phyloP scores from a whole-genome alignment of 1,140 invertebrate species.

The Melipona quadrifasciata region DNA sequence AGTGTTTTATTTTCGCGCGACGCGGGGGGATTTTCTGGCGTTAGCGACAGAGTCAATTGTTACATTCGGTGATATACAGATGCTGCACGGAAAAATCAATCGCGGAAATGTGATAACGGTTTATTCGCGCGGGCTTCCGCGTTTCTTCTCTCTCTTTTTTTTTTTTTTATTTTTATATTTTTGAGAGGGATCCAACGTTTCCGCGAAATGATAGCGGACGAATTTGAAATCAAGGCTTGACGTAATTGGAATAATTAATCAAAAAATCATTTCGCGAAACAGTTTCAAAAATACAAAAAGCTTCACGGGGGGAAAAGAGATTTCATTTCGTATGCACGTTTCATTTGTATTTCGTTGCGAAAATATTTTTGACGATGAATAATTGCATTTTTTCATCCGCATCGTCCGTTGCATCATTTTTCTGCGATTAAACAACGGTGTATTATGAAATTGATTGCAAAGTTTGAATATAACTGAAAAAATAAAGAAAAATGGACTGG shows the following conservation, averaged over 20 bases:
- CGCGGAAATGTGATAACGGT: constrained; percentile 1
- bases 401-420: background rate
- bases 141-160: too few relatives aligned
- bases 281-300: background rate
- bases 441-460: too few relatives aligned
- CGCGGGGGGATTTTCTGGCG: constrained; percentile 1
- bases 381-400: background rate
- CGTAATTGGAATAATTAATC: background rate
- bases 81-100: background rate
- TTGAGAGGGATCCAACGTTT: background rate
- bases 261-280: background rate
- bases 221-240: background rate
- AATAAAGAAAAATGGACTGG: too few relatives aligned
- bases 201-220: too few relatives aligned
- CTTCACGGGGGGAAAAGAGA: too few relatives aligned
- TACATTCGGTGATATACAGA: constrained; percentile 15
- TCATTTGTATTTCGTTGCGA: background rate
- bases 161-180: background rate
- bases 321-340: background rate
- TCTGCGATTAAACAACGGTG: too few relatives aligned
- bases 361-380: background rate
- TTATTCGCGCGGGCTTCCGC: background rate
- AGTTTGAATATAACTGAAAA: too few relatives aligned
- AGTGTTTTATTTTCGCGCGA: constrained; percentile 4
- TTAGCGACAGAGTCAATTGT: constrained; percentile 12